Evolutionary conservation across 2,797 vertebrate genomes (phyloP).

Genomic region (Ptychobarbus kaznakovi): DNA sequence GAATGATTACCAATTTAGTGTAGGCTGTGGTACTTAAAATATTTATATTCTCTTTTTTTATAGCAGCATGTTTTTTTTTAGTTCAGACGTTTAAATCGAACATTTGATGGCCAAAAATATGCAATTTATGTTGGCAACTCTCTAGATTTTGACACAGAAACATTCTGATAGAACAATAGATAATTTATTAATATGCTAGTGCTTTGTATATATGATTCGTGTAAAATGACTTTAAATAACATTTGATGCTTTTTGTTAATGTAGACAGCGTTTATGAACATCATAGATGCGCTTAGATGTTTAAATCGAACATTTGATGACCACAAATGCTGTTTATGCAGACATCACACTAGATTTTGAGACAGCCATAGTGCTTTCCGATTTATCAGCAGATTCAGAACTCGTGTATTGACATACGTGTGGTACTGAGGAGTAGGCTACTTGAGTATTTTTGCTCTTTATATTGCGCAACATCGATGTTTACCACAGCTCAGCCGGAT

Average conservation of each 20-base stretch:
- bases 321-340: not conserved
- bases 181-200: not conserved
- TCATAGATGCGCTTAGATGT: not conserved
- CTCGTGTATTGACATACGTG: not conserved
- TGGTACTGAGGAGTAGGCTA: not conserved
- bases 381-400: slow-evolving; percentile 12
- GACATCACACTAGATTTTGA: not conserved
- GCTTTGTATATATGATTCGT: not conserved
- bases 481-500: slow-evolving; percentile 9
- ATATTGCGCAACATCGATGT: not conserved
- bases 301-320: not conserved
- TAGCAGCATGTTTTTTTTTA: not conserved
- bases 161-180: not conserved
- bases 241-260: not conserved
- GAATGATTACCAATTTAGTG: not conserved
- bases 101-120: not conserved
- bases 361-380: not conserved
- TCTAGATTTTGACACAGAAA: not conserved
- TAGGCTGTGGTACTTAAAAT: not conserved
- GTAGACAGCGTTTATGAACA: too few species aligned
- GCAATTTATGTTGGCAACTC: not conserved
- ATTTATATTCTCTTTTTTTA: not conserved
- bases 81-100: not conserved
- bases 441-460: not conserved
- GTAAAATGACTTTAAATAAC: not conserved